Evolutionary conservation across 1,140 invertebrate species (phyloP).

Genomic region (Nixonia krombeini): DNA sequence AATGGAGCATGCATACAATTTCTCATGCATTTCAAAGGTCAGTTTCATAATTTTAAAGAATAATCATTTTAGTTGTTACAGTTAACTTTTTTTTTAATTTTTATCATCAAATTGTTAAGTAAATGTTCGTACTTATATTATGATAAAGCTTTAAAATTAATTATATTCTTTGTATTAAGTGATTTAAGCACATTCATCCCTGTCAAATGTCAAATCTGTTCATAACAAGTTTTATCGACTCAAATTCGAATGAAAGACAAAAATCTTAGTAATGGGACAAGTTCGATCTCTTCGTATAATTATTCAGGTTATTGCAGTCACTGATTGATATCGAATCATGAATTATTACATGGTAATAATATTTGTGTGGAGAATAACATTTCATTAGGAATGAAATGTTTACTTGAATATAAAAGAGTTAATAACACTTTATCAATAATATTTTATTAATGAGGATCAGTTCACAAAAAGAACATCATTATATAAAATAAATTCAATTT

Average conservation of each 20-base stretch:
- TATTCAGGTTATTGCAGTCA: background rate
- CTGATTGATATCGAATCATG: background rate
- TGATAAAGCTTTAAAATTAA: too few species aligned
- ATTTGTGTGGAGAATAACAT: too few species aligned
- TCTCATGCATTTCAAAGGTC: constrained; percentile 87
- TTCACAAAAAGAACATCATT: too few species aligned
- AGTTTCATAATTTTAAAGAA: constrained; percentile 1
- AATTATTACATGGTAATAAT: background rate
- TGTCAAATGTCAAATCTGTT: background rate
- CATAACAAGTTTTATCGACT: background rate
- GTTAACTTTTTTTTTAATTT: too few species aligned
- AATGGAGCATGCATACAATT: constrained; percentile 89
- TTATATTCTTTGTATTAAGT: background rate
- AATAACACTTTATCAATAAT: too few species aligned
- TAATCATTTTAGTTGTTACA: background rate
- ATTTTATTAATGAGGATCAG: too few species aligned
- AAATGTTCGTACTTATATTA: too few species aligned
- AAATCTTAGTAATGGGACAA: background rate
- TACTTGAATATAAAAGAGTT: too few species aligned
- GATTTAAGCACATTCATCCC: background rate
- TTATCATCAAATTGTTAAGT: too few species aligned
- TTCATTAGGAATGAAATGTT: too few species aligned
- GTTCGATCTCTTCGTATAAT: background rate
- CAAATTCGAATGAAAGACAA: background rate
- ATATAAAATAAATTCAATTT: too few species aligned